phyloP scores from a whole-genome alignment of 1,140 invertebrate genomes.

The Fragariocoptes setiger region DNA sequence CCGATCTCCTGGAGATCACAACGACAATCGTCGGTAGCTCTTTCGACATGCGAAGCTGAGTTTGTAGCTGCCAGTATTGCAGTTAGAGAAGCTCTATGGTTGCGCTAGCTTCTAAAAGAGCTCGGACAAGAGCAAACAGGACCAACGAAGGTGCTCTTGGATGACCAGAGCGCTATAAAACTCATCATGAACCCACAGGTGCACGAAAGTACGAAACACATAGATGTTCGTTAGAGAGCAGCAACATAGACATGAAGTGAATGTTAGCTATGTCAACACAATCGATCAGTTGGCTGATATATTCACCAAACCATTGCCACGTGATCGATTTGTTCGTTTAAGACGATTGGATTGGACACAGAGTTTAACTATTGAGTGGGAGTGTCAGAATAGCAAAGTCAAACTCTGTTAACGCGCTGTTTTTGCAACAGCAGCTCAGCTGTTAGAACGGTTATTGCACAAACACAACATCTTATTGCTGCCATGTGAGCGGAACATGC shows the following conservation, averaged over 20 bases:
- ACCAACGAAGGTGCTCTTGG: constrained; percentile 4
- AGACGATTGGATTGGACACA: no score
- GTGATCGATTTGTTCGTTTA: background rate
- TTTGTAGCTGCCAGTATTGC: constrained; percentile 17
- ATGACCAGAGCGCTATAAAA: constrained; percentile 17
- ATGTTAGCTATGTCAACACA: constrained; percentile 1
- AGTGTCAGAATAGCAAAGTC: no score
- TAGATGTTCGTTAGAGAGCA: constrained; percentile 13
- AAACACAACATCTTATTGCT: no score
- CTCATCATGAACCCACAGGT: constrained; percentile 2
- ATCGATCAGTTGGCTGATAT: background rate
- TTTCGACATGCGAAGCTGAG: constrained; percentile 18
- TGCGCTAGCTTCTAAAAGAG: constrained; percentile 14
- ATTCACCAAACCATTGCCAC: background rate
- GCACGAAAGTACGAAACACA: constrained; percentile 17
- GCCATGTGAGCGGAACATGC: no score
- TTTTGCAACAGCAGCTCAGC: no score
- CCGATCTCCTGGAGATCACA: constrained; percentile 15
- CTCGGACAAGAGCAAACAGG: constrained; percentile 7
- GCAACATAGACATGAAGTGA: constrained; percentile 3
- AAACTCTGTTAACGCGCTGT: no score
- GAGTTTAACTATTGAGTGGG: no score
- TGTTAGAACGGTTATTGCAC: no score
- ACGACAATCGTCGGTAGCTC: constrained; percentile 15
- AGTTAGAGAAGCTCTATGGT: constrained; percentile 15